A percentile compares a stretch with the other conserved stretches of the same genome.
phyloP scores from a whole-genome alignment of 2,113 vertebrate species.

The Tonatia bakeri region DNA sequence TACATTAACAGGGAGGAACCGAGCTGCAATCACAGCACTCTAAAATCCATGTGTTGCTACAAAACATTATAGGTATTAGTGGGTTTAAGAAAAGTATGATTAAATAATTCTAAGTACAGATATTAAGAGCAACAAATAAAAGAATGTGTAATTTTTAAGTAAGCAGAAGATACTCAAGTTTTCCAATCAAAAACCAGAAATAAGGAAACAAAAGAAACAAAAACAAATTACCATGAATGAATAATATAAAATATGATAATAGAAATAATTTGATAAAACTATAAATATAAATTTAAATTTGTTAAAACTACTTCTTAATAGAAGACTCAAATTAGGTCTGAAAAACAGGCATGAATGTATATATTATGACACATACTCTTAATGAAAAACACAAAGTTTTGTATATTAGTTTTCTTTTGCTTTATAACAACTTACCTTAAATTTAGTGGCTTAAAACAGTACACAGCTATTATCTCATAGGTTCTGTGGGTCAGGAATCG shows the following conservation, averaged over 20 bases:
- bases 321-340: neutral
- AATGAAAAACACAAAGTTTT: neutral
- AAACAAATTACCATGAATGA: neutral
- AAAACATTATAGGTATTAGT: neutral
- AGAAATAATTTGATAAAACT: neutral
- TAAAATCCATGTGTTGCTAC: neutral
- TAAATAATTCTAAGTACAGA: neutral
- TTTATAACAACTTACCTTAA: neutral
- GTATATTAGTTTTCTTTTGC: neutral
- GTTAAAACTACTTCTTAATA: neutral
- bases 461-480: neutral
- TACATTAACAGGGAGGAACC: neutral
- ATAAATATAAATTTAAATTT: neutral
- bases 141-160: neutral
- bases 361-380: neutral
- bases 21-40: neutral
- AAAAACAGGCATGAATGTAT: neutral
- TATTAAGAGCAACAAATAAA: neutral
- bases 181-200: neutral
- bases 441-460: neutral
- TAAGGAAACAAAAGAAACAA: neutral
- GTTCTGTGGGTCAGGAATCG: neutral
- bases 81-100: neutral
- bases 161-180: neutral
- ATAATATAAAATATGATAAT: neutral